Conservation (phyloP, 2,113 vertebrate genomes). For the Chloroceryle aenea region DNA sequence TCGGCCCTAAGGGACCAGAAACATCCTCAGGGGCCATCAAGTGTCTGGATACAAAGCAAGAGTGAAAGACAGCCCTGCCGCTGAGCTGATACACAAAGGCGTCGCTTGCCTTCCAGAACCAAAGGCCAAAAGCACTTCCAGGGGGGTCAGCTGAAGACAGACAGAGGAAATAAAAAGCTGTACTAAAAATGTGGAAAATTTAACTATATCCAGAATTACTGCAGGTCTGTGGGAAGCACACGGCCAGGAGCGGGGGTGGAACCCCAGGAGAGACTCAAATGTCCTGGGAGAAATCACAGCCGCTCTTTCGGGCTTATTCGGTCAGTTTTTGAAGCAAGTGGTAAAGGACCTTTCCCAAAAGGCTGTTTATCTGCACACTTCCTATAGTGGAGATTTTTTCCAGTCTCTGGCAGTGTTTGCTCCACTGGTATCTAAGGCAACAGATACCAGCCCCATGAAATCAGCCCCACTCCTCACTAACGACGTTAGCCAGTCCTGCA, state of each 20-base stretch:
- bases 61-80: conserved; percentile 22
- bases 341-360: conserved; percentile 51
- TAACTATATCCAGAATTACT: conserved; percentile 10
- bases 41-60: not conserved
- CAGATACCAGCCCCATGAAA: conserved; percentile 78
- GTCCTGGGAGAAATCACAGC: not conserved
- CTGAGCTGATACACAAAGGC: conserved; percentile 40
- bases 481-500: conserved; percentile 77
- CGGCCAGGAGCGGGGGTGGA: not conserved
- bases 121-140: conserved; percentile 20
- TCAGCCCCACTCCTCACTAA: conserved; percentile 76
- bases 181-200: not conserved
- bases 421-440: conserved; percentile 76
- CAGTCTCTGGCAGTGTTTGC: conserved; percentile 70
- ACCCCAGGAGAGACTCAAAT: not conserved
- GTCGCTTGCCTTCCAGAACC: not conserved
- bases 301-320: not conserved
- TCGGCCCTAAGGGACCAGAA: not conserved
- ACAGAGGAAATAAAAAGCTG: not conserved
- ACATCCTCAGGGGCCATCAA: conserved; percentile 22
- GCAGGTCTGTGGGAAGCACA: not conserved
- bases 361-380: conserved; percentile 46
- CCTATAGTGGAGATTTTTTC: conserved; percentile 27
- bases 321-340: conserved; percentile 34
- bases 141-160: conserved; percentile 17